Evolutionary conservation across 2,797 vertebrate species (phyloP), one percentile per base, ranked within the genome.

Genomic region (Adelosebastes latens): DNA sequence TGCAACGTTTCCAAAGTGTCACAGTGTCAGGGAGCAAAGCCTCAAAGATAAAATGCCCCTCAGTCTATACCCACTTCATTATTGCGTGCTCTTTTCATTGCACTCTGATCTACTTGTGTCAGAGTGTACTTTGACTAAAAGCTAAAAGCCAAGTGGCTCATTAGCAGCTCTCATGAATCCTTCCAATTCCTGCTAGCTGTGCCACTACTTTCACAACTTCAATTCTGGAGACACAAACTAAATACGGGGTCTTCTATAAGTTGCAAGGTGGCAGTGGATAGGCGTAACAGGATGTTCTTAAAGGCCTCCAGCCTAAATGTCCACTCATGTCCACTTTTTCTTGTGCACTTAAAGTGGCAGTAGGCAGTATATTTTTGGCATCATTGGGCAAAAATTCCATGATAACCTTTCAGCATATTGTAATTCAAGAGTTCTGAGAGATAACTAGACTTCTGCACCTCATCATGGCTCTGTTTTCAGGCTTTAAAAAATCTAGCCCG

Each of bases 111-210:
- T 80, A 81, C 92, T 91, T 92, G 83, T 92, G 90, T 92, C 85
- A 87, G 80, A 87, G 89, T 64, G 85, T 84, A 79, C 87, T 90
- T 83, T 84, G 79, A 85, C 83, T 83, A 85, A 88, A 90, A 84
- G 84, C 88, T 86, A 89, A 89, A 90, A 92, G 89, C 83, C 74
- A 75, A 75, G 84, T 87, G 89, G 92, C 82, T 88, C 82, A 88
- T 92, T 86, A 89, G 84, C 77, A 79, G 80, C 77, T 78, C 70
- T 85, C 53, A 18, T 83, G 77, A 76, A 86, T 79, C 60, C 53
- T 58, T 75, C 77, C 81, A 81, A 80, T 84, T 79, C 56, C 62
- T 73, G 69, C 75, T 34, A 75, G 55, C 68, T 12, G 36, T 61
- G 55, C 52, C 52, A 63, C 71, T 58, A 74, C 58, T 77, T 72